Conservation (phyloP, 2,113 vertebrate genomes). For the Equus przewalskii region DNA sequence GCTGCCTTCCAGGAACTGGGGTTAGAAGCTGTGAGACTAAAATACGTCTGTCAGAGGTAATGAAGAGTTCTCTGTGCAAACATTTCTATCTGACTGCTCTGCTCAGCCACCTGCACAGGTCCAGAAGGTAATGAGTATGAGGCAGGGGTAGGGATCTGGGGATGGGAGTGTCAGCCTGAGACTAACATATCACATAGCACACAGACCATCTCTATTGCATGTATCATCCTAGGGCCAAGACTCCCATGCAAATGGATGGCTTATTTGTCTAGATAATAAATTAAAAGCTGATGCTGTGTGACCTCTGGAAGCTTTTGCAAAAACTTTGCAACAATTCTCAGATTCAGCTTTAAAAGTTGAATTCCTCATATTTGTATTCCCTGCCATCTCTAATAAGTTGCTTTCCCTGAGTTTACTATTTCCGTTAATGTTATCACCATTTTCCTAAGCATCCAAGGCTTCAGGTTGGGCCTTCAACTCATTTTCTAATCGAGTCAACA, state of each 20-base stretch:
- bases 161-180: not conserved
- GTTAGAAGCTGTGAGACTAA: constrained; percentile 66
- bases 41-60: constrained; percentile 76
- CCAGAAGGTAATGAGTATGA: not conserved
- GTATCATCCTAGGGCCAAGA: not conserved
- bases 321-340: constrained; percentile 2
- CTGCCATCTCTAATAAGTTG: not conserved
- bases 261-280: not conserved
- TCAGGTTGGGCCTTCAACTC: not conserved
- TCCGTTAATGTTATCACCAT: not conserved
- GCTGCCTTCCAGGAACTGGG: constrained; percentile 74
- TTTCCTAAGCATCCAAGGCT: not conserved
- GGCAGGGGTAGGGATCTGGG: not conserved
- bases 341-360: constrained; percentile 10
- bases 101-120: constrained; percentile 59
- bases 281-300: not conserved
- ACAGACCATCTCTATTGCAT: not conserved
- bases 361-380: not conserved
- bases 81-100: constrained; percentile 65
- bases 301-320: not conserved
- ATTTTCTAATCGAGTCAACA: constrained; percentile 9
- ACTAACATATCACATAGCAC: not conserved
- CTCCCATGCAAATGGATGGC: not conserved
- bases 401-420: not conserved
- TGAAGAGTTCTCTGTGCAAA: constrained; percentile 74